Conservation (phyloP, 92 coral and sea anemone genomes). For the Zoanthus sansibaricus region DNA sequence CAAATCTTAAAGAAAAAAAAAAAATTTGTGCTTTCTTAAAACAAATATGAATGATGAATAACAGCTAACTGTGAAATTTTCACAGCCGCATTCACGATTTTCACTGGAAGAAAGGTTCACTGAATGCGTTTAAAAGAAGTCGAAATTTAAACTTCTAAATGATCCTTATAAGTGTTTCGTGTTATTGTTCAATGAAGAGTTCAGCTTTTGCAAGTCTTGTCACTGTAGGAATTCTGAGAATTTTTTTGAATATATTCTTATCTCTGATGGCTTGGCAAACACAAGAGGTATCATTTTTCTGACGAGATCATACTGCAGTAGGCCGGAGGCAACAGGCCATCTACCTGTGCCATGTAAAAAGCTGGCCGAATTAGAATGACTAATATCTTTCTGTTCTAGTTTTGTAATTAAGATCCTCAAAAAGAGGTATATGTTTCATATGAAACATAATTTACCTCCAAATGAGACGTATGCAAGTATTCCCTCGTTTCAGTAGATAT, state of each 20-base stretch:
- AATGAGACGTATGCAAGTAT: no score
- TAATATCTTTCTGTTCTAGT: no score
- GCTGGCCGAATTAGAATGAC: neutral
- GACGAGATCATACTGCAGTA: neutral
- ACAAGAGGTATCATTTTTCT: neutral
- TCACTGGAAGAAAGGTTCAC: neutral
- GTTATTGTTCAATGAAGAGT: slow-evolving; percentile 7
- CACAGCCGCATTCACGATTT: neutral
- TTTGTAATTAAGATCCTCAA: no score
- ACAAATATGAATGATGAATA: neutral
- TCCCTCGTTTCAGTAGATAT: no score
- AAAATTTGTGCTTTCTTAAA: neutral
- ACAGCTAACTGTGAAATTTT: neutral
- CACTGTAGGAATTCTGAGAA: slow-evolving; percentile 38
- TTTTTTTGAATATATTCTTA: slow-evolving; percentile 23
- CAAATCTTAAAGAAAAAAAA: neutral
- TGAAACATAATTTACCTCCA: no score
- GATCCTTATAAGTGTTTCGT: neutral
- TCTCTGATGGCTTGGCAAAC: slow-evolving; percentile 22
- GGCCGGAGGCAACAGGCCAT: neutral
- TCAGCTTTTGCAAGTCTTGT: slow-evolving; percentile 11
- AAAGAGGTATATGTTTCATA: no score
- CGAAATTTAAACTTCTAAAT: neutral
- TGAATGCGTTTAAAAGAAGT: neutral
- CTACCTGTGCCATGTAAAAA: neutral